Evolutionary conservation across 2,113 vertebrate genomes (phyloP).

Genomic region (Prinia subflava): DNA sequence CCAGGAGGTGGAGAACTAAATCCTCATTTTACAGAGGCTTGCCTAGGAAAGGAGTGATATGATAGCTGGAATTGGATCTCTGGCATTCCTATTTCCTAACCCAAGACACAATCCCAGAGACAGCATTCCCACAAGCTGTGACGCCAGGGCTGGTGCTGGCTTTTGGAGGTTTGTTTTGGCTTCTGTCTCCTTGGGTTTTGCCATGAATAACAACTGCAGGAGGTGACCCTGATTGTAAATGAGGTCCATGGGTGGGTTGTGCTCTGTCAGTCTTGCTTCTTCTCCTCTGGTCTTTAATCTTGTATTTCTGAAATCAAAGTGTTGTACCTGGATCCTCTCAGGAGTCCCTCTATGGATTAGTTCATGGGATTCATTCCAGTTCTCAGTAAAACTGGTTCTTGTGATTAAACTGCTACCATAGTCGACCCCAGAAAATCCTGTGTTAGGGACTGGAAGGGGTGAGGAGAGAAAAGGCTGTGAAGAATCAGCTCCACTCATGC

Average conservation of each 20-base stretch:
- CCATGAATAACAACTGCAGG: not conserved
- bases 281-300: not conserved
- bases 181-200: not conserved
- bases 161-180: not conserved
- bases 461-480: not conserved
- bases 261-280: not conserved
- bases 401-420: not conserved
- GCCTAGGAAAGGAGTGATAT: not conserved
- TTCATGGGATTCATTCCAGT: not conserved
- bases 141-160: not conserved
- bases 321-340: accelerated
- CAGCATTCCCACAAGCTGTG: not conserved
- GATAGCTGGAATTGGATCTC: not conserved
- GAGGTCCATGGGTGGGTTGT: not conserved
- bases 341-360: not conserved
- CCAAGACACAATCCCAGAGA: not conserved
- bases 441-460: not conserved
- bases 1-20: conserved; percentile 12
- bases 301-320: not conserved
- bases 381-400: not conserved
- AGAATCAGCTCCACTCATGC: not conserved
- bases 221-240: not conserved
- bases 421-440: not conserved
- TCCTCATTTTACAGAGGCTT: not conserved
- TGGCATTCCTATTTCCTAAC: not conserved